phyloP scores from a whole-genome alignment of 1,140 invertebrate genomes.

The Ceratosolen solmsi region DNA sequence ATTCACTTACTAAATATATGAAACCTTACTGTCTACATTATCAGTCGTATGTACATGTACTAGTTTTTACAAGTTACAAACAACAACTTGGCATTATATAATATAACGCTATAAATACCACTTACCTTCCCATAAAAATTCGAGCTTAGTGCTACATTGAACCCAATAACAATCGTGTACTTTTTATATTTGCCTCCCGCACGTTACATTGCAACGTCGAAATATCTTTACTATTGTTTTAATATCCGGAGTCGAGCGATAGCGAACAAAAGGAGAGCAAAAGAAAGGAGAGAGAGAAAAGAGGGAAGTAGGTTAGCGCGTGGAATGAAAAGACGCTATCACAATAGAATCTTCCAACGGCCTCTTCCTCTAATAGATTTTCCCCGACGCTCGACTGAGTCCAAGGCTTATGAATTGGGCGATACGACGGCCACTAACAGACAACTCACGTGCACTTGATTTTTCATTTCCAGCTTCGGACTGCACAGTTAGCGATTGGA shows the following conservation, averaged over 20 bases:
- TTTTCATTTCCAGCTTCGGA: conserved; percentile 78
- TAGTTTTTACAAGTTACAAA: too few relatives aligned
- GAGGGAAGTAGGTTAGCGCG: not conserved
- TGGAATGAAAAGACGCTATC: not conserved
- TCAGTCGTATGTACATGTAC: too few relatives aligned
- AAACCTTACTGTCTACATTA: too few relatives aligned
- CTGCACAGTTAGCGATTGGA: conserved; percentile 85
- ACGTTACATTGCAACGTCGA: too few relatives aligned
- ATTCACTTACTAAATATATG: too few relatives aligned
- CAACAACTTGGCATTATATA: too few relatives aligned
- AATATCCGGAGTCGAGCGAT: not conserved
- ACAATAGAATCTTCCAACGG: not conserved
- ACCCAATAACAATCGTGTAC: too few relatives aligned
- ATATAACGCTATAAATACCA: too few relatives aligned
- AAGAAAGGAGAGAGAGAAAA: too few relatives aligned
- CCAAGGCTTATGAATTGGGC: not conserved
- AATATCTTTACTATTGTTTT: not conserved
- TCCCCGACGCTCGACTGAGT: not conserved
- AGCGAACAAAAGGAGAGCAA: not conserved
- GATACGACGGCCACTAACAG: not conserved
- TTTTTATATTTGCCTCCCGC: too few relatives aligned
- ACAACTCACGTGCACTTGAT: not conserved
- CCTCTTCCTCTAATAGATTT: not conserved
- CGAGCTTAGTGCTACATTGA: too few relatives aligned
- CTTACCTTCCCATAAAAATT: too few relatives aligned